Conservation (phyloP, 1,140 invertebrate genomes). For the Patella vulgata region DNA sequence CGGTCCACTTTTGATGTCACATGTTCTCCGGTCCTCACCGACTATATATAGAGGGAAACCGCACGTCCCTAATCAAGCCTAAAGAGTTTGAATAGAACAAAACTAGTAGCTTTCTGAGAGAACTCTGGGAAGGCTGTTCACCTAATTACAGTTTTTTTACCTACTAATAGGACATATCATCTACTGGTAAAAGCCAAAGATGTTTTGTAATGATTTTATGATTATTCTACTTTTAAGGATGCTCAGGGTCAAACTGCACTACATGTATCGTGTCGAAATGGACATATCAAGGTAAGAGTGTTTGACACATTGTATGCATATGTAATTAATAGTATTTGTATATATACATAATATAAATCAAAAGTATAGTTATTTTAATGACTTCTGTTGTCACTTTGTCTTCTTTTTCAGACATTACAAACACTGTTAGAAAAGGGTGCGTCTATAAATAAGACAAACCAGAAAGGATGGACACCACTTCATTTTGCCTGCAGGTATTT, state of each 20-base stretch:
- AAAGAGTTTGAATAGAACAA: too few relatives aligned
- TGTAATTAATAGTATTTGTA: background rate
- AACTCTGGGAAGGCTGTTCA: too few relatives aligned
- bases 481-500: slow-evolving; percentile 63
- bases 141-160: too few relatives aligned
- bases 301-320: background rate
- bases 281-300: slow-evolving; percentile 36
- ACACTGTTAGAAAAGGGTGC: slow-evolving; percentile 56
- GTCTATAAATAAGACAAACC: slow-evolving; percentile 51
- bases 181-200: too few relatives aligned
- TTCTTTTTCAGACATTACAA: slow-evolving; percentile 46
- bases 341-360: background rate
- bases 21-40: too few relatives aligned
- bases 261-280: slow-evolving; percentile 62
- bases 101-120: too few relatives aligned
- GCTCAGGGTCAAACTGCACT: slow-evolving; percentile 61
- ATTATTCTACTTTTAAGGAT: slow-evolving; percentile 56
- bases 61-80: too few relatives aligned
- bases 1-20: too few relatives aligned
- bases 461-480: slow-evolving; percentile 53
- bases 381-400: background rate
- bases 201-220: too few relatives aligned
- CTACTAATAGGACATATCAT: too few relatives aligned
- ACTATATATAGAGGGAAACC: too few relatives aligned
- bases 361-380: background rate